These are phyloP conservation scores for Cygnus buccinator DNA, from an alignment of 2,113 vertebrate species.

Conservation along the genomic window DNA sequence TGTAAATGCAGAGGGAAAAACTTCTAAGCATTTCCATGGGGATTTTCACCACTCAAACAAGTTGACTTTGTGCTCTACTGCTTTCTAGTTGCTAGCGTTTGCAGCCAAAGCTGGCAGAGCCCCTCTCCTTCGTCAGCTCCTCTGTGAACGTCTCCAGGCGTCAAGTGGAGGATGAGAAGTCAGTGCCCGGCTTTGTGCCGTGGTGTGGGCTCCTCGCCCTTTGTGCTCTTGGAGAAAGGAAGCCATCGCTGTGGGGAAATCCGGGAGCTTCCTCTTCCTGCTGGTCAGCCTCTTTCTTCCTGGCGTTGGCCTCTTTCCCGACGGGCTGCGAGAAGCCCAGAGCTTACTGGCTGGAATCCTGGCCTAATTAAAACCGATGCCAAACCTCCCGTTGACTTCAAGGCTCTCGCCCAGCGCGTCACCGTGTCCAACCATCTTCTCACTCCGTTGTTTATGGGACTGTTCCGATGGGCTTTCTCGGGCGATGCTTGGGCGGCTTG, in stretches of 20 bases:
- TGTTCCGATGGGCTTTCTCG: neutral
- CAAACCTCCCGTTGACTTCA: conserved; percentile 53
- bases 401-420: conserved; percentile 3
- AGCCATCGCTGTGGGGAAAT: neutral
- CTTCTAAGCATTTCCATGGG: neutral
- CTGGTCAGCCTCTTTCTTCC: conserved; percentile 38
- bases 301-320: neutral
- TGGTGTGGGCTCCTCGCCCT: neutral
- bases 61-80: neutral
- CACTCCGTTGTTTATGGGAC: neutral
- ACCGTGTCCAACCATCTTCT: neutral
- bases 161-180: neutral
- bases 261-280: conserved; percentile 48
- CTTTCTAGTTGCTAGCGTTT: neutral
- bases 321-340: conserved; percentile 19
- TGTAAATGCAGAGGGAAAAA: neutral
- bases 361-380: conserved; percentile 51
- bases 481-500: neutral
- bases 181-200: neutral
- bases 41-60: neutral
- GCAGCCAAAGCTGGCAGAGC: neutral
- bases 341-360: conserved; percentile 62
- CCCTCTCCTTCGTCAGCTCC: neutral
- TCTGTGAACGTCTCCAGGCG: neutral
- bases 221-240: neutral